Conservation (phyloP, 1,140 invertebrate genomes). For the Araneus ventricosus region DNA sequence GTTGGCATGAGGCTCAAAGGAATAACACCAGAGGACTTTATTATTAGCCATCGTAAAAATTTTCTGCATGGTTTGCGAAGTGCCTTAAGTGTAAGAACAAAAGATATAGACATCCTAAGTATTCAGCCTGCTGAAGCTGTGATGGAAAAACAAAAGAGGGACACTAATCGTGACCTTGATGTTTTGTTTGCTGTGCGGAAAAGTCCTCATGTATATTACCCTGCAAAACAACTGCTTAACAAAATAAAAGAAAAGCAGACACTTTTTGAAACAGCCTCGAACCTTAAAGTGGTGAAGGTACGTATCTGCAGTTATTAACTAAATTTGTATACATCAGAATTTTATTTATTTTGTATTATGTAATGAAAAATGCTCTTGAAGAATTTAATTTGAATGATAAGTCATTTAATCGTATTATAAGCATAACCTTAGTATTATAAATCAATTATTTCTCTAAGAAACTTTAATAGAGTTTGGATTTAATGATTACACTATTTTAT, state of each 20-base stretch:
- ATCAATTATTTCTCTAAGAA: too few relatives aligned
- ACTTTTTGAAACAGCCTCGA: slow-evolving; percentile 88
- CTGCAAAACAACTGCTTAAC: slow-evolving; percentile 84
- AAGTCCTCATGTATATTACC: slow-evolving; percentile 81
- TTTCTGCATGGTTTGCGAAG: slow-evolving; percentile 90
- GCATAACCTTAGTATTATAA: too few relatives aligned
- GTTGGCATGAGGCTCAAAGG: slow-evolving; percentile 88
- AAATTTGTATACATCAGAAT: slow-evolving; percentile 5
- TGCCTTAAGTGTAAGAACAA: slow-evolving; percentile 78
- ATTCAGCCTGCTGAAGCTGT: slow-evolving; percentile 85
- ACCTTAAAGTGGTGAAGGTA: slow-evolving; percentile 84
- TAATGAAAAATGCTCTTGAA: background rate
- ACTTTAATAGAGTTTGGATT: too few relatives aligned
- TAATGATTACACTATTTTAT: too few relatives aligned
- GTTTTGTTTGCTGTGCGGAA: slow-evolving; percentile 92
- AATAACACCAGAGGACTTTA: slow-evolving; percentile 91
- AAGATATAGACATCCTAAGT: slow-evolving; percentile 85
- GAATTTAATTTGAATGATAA: too few relatives aligned
- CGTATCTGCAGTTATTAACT: background rate
- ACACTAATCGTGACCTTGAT: slow-evolving; percentile 85
- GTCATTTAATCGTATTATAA: too few relatives aligned
- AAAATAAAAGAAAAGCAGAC: slow-evolving; percentile 86
- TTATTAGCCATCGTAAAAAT: slow-evolving; percentile 89
- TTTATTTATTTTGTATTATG: background rate
- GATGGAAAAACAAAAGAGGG: slow-evolving; percentile 52